A percentile compares a stretch with the other conserved stretches of the same genome.
Evolutionary conservation across 2,888 invertebrate species (phyloP).

Genomic region (Seladonia tumulorum): DNA sequence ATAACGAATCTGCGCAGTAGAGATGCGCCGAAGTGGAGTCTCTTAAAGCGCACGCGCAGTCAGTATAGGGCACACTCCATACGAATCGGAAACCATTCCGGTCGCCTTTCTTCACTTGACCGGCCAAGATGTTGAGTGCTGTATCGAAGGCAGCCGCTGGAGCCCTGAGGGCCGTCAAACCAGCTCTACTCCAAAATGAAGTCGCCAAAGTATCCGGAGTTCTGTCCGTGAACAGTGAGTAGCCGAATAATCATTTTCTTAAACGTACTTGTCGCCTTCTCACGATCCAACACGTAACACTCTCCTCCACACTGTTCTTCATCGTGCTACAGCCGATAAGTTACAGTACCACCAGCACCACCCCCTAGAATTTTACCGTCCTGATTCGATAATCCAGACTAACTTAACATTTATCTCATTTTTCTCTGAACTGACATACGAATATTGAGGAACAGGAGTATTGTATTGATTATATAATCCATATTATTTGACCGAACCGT

Average conservation of each 20-base stretch:
- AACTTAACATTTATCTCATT: background rate
- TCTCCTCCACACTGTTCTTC: background rate
- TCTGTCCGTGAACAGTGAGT: slow-evolving; percentile 86
- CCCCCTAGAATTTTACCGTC: background rate
- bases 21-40: slow-evolving; percentile 26
- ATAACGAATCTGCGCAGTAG: slow-evolving; percentile 35
- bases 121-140: slow-evolving; percentile 87
- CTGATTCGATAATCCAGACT: background rate
- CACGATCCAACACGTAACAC: background rate
- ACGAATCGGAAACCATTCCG: slow-evolving; percentile 54
- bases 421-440: slow-evolving; percentile 18
- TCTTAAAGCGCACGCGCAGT: slow-evolving; percentile 42
- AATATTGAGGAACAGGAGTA: slow-evolving; percentile 18
- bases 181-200: slow-evolving; percentile 85
- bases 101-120: slow-evolving; percentile 75
- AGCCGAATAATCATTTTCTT: slow-evolving; percentile 32
- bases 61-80: slow-evolving; percentile 36
- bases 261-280: background rate
- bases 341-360: background rate
- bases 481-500: slow-evolving; percentile 70
- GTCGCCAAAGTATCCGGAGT: slow-evolving; percentile 85
- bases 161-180: slow-evolving; percentile 86
- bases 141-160: slow-evolving; percentile 86
- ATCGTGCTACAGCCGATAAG: background rate
- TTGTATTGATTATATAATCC: slow-evolving; percentile 77